Conservation (phyloP, 2,888 invertebrate species). For the Callyntrura guangdongensis region DNA sequence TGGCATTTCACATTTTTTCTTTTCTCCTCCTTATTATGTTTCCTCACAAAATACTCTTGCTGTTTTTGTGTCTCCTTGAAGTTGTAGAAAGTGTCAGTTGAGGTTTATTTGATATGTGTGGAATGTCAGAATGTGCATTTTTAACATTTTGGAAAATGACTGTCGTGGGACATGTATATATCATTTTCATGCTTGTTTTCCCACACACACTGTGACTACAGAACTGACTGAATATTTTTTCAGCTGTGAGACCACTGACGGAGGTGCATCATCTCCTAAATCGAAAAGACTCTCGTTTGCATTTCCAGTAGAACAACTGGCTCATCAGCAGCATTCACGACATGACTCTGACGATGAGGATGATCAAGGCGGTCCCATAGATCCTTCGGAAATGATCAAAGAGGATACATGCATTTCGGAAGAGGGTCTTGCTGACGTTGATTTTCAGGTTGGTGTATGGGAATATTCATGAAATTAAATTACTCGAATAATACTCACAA, state of each 20-base stretch:
- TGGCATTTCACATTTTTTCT: constrained; percentile 22
- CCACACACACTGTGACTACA: background rate
- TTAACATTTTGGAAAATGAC: constrained; percentile 10
- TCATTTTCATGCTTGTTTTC: constrained; percentile 47
- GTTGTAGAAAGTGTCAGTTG: constrained; percentile 24
- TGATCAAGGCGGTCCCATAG: constrained; percentile 77
- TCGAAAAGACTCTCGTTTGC: constrained; percentile 86
- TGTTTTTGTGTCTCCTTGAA: background rate
- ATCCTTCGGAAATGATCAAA: constrained; percentile 80
- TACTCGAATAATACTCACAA: background rate
- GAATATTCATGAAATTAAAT: constrained; percentile 51
- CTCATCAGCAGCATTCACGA: constrained; percentile 77
- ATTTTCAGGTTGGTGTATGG: constrained; percentile 89
- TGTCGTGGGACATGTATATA: constrained; percentile 32
- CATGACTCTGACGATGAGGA: constrained; percentile 81
- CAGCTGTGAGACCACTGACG: constrained; percentile 86
- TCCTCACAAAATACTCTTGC: background rate
- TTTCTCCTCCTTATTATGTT: background rate
- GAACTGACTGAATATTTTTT: constrained; percentile 52
- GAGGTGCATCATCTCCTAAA: constrained; percentile 87
- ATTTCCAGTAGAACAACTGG: constrained; percentile 82
- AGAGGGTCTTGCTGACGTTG: constrained; percentile 94
- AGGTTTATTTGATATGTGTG: constrained; percentile 35
- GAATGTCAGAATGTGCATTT: constrained; percentile 21
- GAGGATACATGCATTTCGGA: constrained; percentile 95